Base-by-base conservation (phyloP, 1,140 invertebrate species). In the Eufriesea mexicana region DNA sequence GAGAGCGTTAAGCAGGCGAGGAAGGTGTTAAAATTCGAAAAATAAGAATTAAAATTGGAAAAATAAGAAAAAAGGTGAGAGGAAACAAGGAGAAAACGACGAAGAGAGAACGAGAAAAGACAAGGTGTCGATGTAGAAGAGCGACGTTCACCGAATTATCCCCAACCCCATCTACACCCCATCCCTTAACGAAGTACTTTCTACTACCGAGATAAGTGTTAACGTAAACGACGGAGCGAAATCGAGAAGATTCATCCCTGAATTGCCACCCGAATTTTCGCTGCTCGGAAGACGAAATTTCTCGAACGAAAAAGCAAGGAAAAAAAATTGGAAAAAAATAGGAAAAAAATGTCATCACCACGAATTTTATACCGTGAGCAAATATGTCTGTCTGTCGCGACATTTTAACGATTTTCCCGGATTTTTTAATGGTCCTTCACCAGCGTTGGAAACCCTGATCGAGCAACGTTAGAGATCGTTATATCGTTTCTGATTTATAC, bases 131-230 rank as follows among this genome's bases (percentile, higher is more conserved):
- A 78, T 64, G 75, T 66, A 83, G 70, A 68, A 68, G 79, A 77
- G 80, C 42, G 45, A 68, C 18, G 83, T 76, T 59, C 61, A 87
- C 55, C 76, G 77, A 89, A 66, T 64, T 79, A 73, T 74, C 61
- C 86, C 72, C n/a, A 47, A 0, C 2, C 25, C 16, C 57, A 67
- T 64, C 49, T 76, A 76, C 18, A 66, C 8, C 25, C 59, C 51
- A 47, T 9, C 42, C 18, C 51, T 64, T 62, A 62, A 82, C 73
- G 57, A 64, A 83, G 75, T 89, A 88, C 87, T 88, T 89, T 86
- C 86, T 87, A 89, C 79, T 89, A 83, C 4, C 68, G 28, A 64
- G 73, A 59, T 89, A 86, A 84, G 78, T 81, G 87, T 88, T 82
- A 79, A 89, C 64, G 35, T 72, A 89, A 89, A 89, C 16, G 75